A percentile compares a stretch with the other conserved stretches of the same genome.
Evolutionary conservation across 2,888 invertebrate species (phyloP).

Genomic region (Malacosoma neustria): DNA sequence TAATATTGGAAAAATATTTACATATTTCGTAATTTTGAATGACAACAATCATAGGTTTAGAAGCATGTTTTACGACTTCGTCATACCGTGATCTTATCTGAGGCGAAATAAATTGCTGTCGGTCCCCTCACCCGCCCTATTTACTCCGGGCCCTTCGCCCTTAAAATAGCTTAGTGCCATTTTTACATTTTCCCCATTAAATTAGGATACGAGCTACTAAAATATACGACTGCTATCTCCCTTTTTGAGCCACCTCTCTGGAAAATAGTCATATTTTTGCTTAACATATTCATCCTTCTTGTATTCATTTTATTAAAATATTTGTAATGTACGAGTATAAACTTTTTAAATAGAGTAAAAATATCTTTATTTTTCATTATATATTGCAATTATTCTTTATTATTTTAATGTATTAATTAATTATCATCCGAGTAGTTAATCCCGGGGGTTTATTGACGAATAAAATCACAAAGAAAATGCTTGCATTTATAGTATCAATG

Average conservation of each 20-base stretch:
- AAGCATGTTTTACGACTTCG: conserved; percentile 39
- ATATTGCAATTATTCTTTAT: too few species aligned
- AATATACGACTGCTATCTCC: conserved; percentile 47
- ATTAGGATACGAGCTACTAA: conserved; percentile 44
- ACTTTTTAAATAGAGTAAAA: too few species aligned
- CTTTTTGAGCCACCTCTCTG: conserved; percentile 33
- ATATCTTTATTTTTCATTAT: too few species aligned
- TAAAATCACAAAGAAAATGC: too few species aligned
- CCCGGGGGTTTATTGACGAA: too few species aligned
- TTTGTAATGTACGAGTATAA: too few species aligned
- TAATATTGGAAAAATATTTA: too few species aligned
- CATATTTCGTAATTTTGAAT: too few species aligned
- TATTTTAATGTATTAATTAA: too few species aligned
- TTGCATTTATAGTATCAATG: too few species aligned
- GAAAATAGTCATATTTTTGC: conserved; percentile 7
- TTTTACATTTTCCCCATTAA: conserved; percentile 57
- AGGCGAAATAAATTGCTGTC: conserved; percentile 44
- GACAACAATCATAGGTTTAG: too few species aligned
- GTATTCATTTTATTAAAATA: not conserved
- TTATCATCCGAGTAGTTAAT: too few species aligned
- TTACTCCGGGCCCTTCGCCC: conserved; percentile 16
- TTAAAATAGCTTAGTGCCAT: conserved; percentile 42
- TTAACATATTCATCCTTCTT: not conserved
- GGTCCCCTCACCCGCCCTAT: conserved; percentile 13
- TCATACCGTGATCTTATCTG: conserved; percentile 44